Base-by-base conservation (phyloP, 1,140 invertebrate species). In the Hestina assimilis region DNA sequence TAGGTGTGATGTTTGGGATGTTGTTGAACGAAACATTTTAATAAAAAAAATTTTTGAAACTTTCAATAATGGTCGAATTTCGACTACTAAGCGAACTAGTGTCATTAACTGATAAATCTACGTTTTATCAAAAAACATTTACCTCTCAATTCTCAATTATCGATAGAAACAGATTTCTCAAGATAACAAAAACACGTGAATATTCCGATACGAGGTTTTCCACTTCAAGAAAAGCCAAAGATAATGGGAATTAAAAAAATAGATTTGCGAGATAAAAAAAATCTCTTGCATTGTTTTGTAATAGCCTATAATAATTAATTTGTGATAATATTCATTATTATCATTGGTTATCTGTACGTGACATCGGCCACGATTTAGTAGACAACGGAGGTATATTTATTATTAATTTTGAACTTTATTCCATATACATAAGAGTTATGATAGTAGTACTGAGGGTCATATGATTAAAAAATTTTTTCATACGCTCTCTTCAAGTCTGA, bases 281-380 rank as follows among this genome's bases (percentile, higher is more conserved):
- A 1, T 29, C 8, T n/a, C 1, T 29, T 29, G 9, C 28, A 29
- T 4, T 4, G 7, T 3, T 31, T 8, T 14, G 7, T 19, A 40
- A 40, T 7, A 40, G 35, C 2, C 1, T 17, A 19, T 4, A 40
- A 15, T 19, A 19, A 40, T 40, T 40, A 20, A 1, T 14, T 40
- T n/a, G 5, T 19, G 24, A 47, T 31, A 11, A 17, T 8, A 29
- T 17, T 19, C 17, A 9, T 50, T 48, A 4, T 75, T 72, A 75
- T 73, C 73, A 26, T 3, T 21, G 33, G 23, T 72, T 66, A 72
- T 70, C 72, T 54, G 26, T 75, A 75, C 72, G 72, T 75, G 72
- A 75, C 72, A 17, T 28, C 35, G 8, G 9, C 41, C 68, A 74
- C 66, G 72, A 63, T 42, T 57, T 35, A 42, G 15, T 28, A 7